Evolutionary conservation across 2,888 invertebrate genomes (phyloP).

Genomic region (Drosophila engyochracea): DNA sequence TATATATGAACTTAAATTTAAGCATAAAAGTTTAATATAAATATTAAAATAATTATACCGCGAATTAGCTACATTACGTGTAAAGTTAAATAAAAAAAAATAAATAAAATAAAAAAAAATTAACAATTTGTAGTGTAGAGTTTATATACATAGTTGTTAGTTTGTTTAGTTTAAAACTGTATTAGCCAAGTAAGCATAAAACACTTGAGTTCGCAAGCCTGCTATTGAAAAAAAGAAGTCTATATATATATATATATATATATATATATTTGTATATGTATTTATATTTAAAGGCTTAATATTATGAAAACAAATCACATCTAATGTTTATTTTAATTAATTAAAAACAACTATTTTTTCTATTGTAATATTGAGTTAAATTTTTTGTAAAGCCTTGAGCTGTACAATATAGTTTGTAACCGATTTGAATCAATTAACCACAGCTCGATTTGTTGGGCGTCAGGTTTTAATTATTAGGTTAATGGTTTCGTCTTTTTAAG

Average conservation of each 20-base stretch:
- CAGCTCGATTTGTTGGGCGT: conserved; percentile 20
- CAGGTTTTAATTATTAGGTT: conserved; percentile 8
- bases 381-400: conserved; percentile 6
- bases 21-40: neutral
- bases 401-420: conserved; percentile 9
- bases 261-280: conserved; percentile 2
- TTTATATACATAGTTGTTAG: conserved; percentile 40
- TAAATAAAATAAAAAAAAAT: neutral
- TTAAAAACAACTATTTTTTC: conserved; percentile 23
- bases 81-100: conserved; percentile 26
- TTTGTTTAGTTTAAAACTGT: conserved; percentile 46
- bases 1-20: neutral
- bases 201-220: conserved; percentile 37
- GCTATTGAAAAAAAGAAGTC: conserved; percentile 9
- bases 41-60: conserved; percentile 6
- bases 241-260: conserved; percentile 13
- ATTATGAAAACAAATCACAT: conserved; percentile 33
- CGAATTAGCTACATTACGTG: conserved; percentile 32
- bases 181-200: conserved; percentile 50
- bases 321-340: conserved; percentile 44
- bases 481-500: conserved; percentile 22
- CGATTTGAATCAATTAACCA: neutral
- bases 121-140: conserved; percentile 34
- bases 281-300: conserved; percentile 28
- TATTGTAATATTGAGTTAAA: conserved; percentile 25